Evolutionary conservation across 2,797 vertebrate species (phyloP), one percentile per base, ranked within the genome.

Genomic region (Hypotaenidia philippensis): DNA sequence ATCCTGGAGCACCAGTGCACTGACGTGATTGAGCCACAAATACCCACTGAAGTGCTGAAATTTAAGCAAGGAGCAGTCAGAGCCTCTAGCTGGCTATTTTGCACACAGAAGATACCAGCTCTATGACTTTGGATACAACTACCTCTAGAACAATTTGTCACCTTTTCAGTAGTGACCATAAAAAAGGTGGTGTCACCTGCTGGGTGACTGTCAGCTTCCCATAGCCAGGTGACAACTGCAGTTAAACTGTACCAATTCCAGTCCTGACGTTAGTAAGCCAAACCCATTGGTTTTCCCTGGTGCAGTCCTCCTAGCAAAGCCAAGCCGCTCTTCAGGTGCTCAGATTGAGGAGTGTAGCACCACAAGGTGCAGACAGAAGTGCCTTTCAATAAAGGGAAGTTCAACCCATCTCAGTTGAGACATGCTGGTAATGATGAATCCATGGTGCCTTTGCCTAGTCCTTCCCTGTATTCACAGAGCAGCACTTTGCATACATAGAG

Each of bases 401-500:
- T 90, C 88, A 84, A 87, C 56, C 44, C 16, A 29, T 47, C 64
- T 89, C 71, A 29, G 70, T 52, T 60, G 38, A 83, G 80, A 75
- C 81, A 89, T 0, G 11, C 31, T n/a, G 34, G 64, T 49, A 68
- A 53, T 0, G 10, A 95, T 11, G 63, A 57, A 74, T 77, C 77
- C 45, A 23, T 17, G 20, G 50, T 63, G n/a, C 41, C 36, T 94
- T 69, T 91, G 53, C 47, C 86, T 47, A 25, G 75, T 40, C 53
- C n/a, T 83, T 11, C 55, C 77, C 78, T 83, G 65, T 89, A 84
- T 87, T 70, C 76, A 47, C 74, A 80, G 57, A 83, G 94, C 60
- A 89, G 85, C 66, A 52, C 81, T 83, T 87, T 20, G 88, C 93
- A 90, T 71, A 55, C 19, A 60, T 0, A 91, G 40, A 32, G 88